Evolutionary conservation across 2,113 vertebrate species (phyloP), one percentile per base, ranked within the genome.

Genomic region (Cottus gobio): DNA sequence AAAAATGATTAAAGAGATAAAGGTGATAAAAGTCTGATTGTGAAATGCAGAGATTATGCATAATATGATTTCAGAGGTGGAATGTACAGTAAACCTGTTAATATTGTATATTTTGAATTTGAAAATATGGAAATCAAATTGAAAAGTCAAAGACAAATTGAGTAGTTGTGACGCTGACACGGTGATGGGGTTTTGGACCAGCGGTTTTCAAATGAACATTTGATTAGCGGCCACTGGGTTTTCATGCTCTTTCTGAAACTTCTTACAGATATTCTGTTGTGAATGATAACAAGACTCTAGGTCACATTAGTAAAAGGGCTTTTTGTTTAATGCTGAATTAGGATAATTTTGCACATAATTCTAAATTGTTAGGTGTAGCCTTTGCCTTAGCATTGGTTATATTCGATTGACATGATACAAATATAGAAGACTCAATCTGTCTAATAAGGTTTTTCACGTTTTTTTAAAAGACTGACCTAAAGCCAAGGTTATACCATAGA

Each of bases 71-170:
- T 73, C 88, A 66, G 82, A 82, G 62, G 92, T 93, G 94, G 94
- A 95, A 92, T 94, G 93, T 96, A 93, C 90, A 94, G 91, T 70
- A 89, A 88, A 82, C 93, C 84, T 97, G 95, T 98, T 95, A 95
- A 99, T 98, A 98, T 95, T 98, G 97, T 98, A 97, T 91, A 98
- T 97, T 92, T 96, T 94, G 92, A 89, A 93, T 95, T 95, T 95
- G 94, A 95, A 95, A 95, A 92, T 90, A 94, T 95, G 81, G 65
- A 83, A 88, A 86, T 87, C 70, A 76, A 79, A 87, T 79, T 20
- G 74, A 89, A 76, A 89, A 90, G 87, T 81, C 80, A 83, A 85
- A 87, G 56, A 72, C 46, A 85, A 85, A 65, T 71, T 18, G 87
- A 77, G 56, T 78, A 83, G 74, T 89, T 74, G 87, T 78, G 56